Evolutionary conservation across 2,888 invertebrate genomes (phyloP).

Genomic region (Tenthredo scrophulariae): DNA sequence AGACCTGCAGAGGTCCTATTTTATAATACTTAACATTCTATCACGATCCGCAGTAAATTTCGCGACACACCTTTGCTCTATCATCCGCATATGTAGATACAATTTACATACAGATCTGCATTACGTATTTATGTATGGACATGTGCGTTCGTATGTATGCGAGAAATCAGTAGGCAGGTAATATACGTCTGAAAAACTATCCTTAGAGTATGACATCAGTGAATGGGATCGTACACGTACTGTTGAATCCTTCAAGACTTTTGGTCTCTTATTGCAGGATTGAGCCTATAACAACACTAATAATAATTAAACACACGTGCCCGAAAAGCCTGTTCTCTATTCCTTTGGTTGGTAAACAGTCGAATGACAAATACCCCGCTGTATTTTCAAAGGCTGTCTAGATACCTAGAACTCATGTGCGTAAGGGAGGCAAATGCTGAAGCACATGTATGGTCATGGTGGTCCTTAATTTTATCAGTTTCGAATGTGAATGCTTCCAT

Average conservation of each 20-base stretch:
- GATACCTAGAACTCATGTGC: neutral
- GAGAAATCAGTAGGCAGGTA: neutral
- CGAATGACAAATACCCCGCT: slow-evolving; percentile 13
- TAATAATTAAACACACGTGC: slow-evolving; percentile 21
- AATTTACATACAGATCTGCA: neutral
- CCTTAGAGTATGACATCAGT: neutral
- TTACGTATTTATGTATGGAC: neutral
- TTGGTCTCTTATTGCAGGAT: neutral
- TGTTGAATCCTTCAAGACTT: no score
- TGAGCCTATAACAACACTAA: neutral
- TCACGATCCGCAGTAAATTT: slow-evolving; percentile 26
- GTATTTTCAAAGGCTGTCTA: neutral
- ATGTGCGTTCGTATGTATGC: neutral
- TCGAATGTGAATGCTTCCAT: no score
- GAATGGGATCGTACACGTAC: no score
- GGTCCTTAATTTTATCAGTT: no score
- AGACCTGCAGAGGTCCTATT: neutral
- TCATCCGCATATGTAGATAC: slow-evolving; percentile 15
- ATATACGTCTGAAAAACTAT: neutral
- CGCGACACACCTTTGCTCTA: slow-evolving; percentile 36
- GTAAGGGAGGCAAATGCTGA: no score
- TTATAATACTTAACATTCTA: slow-evolving; percentile 26
- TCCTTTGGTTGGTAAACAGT: neutral
- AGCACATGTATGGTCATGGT: neutral
- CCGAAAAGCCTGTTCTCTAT: neutral